phyloP scores from a whole-genome alignment of 2,113 vertebrate genomes.

The Equus quagga region DNA sequence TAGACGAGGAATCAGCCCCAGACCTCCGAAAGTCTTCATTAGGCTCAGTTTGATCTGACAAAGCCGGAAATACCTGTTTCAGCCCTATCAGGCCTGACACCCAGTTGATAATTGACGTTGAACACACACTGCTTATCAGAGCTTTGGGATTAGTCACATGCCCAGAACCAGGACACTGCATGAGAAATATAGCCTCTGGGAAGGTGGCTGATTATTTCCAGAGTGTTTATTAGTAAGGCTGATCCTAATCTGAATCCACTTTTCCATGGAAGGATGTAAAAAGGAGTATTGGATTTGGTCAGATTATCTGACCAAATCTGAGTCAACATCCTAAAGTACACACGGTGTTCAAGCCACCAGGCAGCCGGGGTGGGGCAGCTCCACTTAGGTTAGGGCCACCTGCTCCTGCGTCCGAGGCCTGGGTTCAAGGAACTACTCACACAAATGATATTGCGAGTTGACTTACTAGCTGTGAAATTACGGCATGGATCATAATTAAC shows the following conservation, averaged over 20 bases:
- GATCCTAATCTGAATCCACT: conserved; percentile 59
- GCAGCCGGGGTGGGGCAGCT: background rate
- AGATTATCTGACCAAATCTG: background rate
- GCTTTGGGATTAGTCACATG: conserved; percentile 63
- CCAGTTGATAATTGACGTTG: conserved; percentile 60
- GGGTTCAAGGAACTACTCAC: background rate
- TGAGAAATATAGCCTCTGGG: conserved; percentile 69
- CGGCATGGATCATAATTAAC: background rate
- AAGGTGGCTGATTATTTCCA: conserved; percentile 53
- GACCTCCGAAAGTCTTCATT: background rate
- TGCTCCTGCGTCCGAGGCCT: background rate
- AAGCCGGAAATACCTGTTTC: conserved; percentile 77
- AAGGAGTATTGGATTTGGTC: background rate
- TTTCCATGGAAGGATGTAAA: conserved; percentile 48
- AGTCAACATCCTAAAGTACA: background rate
- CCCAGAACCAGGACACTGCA: conserved; percentile 38
- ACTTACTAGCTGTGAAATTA: conserved; percentile 50
- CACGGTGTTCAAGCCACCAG: background rate
- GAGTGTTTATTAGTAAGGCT: conserved; percentile 49
- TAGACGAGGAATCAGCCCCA: background rate
- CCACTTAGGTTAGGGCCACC: background rate
- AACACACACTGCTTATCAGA: conserved; percentile 69
- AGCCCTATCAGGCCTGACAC: conserved; percentile 15
- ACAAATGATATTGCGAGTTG: background rate
- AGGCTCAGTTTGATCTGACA: conserved; percentile 23